phyloP scores from a whole-genome alignment of 1,140 invertebrate genomes.

The Dysdera silvatica region DNA sequence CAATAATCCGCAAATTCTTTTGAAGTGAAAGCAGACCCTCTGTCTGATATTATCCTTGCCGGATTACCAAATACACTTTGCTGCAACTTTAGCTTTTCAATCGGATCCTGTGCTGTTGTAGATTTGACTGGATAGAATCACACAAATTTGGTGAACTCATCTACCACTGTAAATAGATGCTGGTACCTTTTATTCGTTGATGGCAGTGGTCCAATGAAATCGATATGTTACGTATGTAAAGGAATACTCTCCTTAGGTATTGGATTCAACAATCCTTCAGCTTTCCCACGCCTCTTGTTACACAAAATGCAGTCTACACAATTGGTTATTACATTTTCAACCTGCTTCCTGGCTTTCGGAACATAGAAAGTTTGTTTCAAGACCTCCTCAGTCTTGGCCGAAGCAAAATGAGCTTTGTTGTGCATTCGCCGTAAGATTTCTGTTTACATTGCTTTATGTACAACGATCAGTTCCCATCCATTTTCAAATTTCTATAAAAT shows the following conservation, averaged over 20 bases:
- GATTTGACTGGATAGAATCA: constrained; percentile 8
- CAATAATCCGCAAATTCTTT: constrained; percentile 1
- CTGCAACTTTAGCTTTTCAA: not conserved
- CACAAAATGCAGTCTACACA: not conserved
- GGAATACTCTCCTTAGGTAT: not conserved
- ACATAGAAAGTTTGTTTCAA: not conserved
- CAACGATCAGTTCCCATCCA: not conserved
- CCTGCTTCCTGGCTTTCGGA: not conserved
- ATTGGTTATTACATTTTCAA: not conserved
- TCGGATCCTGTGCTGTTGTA: not conserved
- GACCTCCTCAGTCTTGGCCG: not conserved
- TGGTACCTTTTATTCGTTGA: not conserved
- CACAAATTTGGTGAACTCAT: not conserved
- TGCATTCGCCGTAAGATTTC: not conserved
- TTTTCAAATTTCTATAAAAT: not conserved
- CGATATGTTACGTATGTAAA: constrained; percentile 2
- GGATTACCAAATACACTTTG: not conserved
- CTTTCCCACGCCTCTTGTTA: not conserved
- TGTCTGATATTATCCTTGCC: not conserved
- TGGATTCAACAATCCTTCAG: not conserved
- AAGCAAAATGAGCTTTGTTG: not conserved
- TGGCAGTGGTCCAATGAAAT: constrained; percentile 1
- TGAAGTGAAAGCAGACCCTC: not conserved
- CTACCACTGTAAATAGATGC: not conserved
- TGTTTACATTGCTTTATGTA: not conserved